Base-by-base conservation (phyloP, 1,140 invertebrate species). In the Leucophenga varia region DNA sequence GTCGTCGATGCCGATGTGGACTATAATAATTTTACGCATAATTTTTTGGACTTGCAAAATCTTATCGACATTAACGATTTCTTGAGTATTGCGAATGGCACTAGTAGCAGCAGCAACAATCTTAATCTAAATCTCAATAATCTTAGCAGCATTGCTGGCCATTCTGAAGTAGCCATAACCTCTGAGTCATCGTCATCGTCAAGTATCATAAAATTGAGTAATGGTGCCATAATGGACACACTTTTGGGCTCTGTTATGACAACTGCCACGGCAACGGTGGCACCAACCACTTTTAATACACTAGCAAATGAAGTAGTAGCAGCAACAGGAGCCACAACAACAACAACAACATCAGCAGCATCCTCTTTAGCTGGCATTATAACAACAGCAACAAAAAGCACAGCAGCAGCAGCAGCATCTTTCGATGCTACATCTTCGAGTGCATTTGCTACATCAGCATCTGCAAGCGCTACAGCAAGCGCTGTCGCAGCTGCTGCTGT, bases 11-110 rank as follows among this genome's bases (percentile, higher is more conserved):
- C n/a, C n/a, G 21, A 35, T 31, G 49, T 44, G 30, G 42, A 49
- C 34, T 57, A 57, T 42, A 64, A 67, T 61, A 69, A 69, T 69
- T 69, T 69, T 58, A 69, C 61, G 58, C 64, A 69, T 64, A 69
- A 69, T 69, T 59, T 69, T 53, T 56, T 57, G 39, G 64, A 69
- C 50, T 69, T 69, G 51, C 60, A 68, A 48, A 69, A 61, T 47
- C 56, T 64, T 53, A 61, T 67, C 55, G 67, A 61, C 59, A 54
- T 67, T 56, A 67, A 67, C 40, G 61, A 64, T 30, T 43, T 58
- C 44, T 40, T 48, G 40, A 39, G 34, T 39, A 47, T 25, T 25
- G 22, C 30, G 10, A 16, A 38, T 20, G 18, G 3, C 35, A 37
- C 10, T 3, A 9, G 18, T 17, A 20, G 17, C 2, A 17, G 2